phyloP scores from a whole-genome alignment of 2,888 invertebrate genomes.

The Papilio elwesi region DNA sequence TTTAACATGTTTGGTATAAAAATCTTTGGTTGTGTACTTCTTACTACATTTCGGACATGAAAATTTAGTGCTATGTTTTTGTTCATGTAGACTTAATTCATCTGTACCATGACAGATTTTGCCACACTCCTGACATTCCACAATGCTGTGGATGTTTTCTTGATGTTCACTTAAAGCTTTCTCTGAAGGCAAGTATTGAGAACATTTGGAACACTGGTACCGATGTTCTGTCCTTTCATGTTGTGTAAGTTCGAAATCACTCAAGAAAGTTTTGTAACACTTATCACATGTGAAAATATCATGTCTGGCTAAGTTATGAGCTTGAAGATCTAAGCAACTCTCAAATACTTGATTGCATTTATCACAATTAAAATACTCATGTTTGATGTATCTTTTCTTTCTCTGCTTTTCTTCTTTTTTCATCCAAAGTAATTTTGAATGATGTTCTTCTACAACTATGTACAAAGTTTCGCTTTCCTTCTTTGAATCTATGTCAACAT shows the following conservation, averaged over 20 bases:
- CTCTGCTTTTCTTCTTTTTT: constrained; percentile 48
- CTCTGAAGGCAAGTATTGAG: constrained; percentile 54
- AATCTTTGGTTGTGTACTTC: constrained; percentile 67
- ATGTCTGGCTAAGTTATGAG: constrained; percentile 60
- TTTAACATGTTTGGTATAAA: constrained; percentile 67
- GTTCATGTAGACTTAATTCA: constrained; percentile 66
- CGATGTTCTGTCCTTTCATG: constrained; percentile 54
- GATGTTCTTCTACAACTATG: constrained; percentile 57
- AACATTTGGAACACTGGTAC: constrained; percentile 62
- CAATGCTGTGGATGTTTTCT: constrained; percentile 55
- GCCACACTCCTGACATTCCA: constrained; percentile 71
- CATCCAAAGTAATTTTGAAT: constrained; percentile 58
- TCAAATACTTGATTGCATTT: constrained; percentile 56
- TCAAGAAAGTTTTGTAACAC: constrained; percentile 56
- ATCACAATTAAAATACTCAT: constrained; percentile 51
- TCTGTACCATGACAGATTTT: constrained; percentile 63
- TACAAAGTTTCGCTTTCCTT: constrained; percentile 57
- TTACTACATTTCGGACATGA: constrained; percentile 75
- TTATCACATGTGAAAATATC: constrained; percentile 58
- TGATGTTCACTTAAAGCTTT: constrained; percentile 62
- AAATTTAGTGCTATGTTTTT: constrained; percentile 64
- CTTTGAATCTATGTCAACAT: constrained; percentile 50
- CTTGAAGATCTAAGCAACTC: constrained; percentile 53
- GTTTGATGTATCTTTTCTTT: constrained; percentile 41
- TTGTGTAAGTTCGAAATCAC: constrained; percentile 50